Evolutionary conservation across 2,797 vertebrate genomes (phyloP), one percentile per base, ranked within the genome.

Genomic region (Arnoldichthys spilopterus): DNA sequence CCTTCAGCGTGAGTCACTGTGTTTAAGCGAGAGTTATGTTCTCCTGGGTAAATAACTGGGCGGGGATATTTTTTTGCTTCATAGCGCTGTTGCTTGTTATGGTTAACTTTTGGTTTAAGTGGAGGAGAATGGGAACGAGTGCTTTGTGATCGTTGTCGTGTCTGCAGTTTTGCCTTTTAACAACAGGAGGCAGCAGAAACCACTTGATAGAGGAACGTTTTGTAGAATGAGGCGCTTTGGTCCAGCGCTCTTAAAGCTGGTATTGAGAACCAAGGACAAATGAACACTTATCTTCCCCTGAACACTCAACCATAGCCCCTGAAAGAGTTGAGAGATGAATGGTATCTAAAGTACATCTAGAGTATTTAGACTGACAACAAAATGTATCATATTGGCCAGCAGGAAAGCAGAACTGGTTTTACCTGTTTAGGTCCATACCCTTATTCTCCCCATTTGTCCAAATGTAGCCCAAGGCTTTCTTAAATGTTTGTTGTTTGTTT

Each of bases 401-500:
- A 30, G 26, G 13, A 15, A n/a, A 7, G 64, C 24, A 6, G 4
- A 54, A 45, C 16, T 30, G 32, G 22, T 30, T 58, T 51, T 26
- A 2, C 13, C 24, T 6, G 15, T 78, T 71, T 8, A 64, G 16
- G 6, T 78, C 80, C 70, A 79, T 76, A 81, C 74, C 76, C 79
- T 82, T 82, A 64, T 66, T 68, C 77, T 84, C 34, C 82, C 86
- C 83, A 83, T 90, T 90, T 86, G 90, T 92, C 90, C 90, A 87
- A 86, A 71, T 81, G 66, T 83, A 87, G 83, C 81, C 78, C 86
- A 47, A 51, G 70, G 76, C 69, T 87, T 87, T 90, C 86, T 89
- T 62, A 88, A 91, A 87, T 89, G n/a, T n/a, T n/a, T 89, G 88
- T 90, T 92, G 90, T 93, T 87, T 32, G 51, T 85, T 45, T 26